These are phyloP conservation scores for Sarcophilus harrisii DNA, from an alignment of 2,797 vertebrate species.

Conservation along the genomic window DNA sequence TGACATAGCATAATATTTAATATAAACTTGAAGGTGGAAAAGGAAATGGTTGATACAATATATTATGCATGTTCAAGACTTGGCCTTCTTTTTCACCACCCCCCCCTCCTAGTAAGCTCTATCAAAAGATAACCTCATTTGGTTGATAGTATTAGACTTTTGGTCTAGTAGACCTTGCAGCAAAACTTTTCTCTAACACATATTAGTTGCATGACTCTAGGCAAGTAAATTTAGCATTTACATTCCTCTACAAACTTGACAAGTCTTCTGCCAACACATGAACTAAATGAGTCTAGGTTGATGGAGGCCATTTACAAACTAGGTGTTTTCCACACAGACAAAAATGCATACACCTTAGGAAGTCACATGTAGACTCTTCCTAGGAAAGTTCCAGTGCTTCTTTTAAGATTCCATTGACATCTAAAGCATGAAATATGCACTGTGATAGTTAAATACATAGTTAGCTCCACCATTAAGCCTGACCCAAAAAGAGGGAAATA, in stretches of 20 bases:
- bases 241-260: not conserved
- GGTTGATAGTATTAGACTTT: not conserved
- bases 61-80: not conserved
- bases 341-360: not conserved
- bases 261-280: not conserved
- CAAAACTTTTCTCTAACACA: not conserved
- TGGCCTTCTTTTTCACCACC: not conserved
- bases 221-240: not conserved
- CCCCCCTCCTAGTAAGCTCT: not conserved
- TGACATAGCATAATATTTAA: not conserved
- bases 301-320: not conserved
- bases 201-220: not conserved
- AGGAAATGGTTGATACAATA: not conserved
- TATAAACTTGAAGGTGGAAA: not conserved
- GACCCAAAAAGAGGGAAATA: slow-evolving; percentile 38
- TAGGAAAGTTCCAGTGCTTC: not conserved
- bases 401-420: not conserved
- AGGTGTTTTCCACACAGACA: not conserved
- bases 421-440: not conserved
- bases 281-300: not conserved
- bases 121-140: not conserved
- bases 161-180: not conserved
- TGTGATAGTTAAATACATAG: slow-evolving; percentile 53
- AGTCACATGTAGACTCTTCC: not conserved
- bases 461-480: slow-evolving; percentile 30